phyloP scores from a whole-genome alignment of 64 coral and sea anemone species.

The Pachyseris speciosa region DNA sequence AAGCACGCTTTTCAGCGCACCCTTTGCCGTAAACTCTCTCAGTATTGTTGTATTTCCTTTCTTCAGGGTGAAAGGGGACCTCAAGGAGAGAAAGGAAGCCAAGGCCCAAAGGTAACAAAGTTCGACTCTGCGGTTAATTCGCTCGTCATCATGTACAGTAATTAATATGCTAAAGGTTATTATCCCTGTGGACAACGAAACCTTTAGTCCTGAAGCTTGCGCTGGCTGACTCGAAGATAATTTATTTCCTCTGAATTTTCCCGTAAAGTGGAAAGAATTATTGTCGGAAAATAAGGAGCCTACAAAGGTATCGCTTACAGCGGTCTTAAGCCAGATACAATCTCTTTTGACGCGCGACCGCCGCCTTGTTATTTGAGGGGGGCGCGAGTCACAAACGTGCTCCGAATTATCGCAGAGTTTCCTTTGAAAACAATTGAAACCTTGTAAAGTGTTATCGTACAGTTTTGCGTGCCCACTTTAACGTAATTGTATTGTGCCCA shows the following conservation, averaged over 20 bases:
- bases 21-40: not conserved
- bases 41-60: not conserved
- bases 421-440: not conserved
- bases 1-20: too few species aligned
- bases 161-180: not conserved
- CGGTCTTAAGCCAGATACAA: constrained; percentile 1
- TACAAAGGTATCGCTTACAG: constrained; percentile 33
- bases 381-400: not conserved
- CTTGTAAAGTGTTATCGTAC: not conserved
- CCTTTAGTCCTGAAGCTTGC: not conserved
- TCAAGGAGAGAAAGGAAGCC: constrained; percentile 28
- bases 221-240: not conserved
- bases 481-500: not conserved
- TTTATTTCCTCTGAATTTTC: too few species aligned
- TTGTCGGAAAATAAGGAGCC: constrained; percentile 1
- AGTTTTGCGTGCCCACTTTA: not conserved
- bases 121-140: not conserved
- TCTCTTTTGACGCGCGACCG: not conserved
- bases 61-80: constrained; percentile 10
- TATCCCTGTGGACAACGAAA: not conserved
- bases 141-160: not conserved
- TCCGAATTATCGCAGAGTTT: not conserved
- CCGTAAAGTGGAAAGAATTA: not conserved
- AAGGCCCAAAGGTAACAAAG: constrained; percentile 17
- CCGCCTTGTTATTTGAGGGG: not conserved